Conservation (phyloP, 2,797 vertebrate genomes). For the Euthynnus affinis region DNA sequence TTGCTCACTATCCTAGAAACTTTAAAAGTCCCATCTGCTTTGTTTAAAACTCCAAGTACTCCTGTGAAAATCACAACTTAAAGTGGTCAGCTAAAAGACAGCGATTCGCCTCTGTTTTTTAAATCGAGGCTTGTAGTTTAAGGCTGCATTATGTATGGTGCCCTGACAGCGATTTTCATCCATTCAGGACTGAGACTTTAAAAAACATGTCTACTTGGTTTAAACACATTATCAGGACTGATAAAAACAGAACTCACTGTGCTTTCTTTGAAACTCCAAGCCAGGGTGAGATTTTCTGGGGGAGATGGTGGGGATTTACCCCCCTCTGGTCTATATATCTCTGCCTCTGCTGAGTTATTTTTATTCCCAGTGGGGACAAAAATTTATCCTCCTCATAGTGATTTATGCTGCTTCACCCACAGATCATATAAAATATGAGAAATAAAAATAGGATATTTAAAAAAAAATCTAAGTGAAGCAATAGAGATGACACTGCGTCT, state of each 20-base stretch:
- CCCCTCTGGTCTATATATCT: too few species aligned
- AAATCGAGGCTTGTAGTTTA: conserved; percentile 15
- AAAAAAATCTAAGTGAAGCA: too few species aligned
- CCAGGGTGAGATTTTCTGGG: too few species aligned
- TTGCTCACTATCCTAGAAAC: conserved; percentile 10
- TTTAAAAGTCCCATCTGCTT: conserved; percentile 42
- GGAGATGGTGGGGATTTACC: too few species aligned
- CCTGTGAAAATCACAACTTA: conserved; percentile 31
- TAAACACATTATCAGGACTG: conserved; percentile 6
- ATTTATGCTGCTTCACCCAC: too few species aligned
- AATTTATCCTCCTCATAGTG: too few species aligned
- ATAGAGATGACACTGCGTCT: too few species aligned
- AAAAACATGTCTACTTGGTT: conserved; percentile 3
- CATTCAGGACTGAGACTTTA: not conserved
- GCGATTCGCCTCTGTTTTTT: conserved; percentile 1
- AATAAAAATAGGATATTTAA: too few species aligned
- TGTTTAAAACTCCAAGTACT: conserved; percentile 38
- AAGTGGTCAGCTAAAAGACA: not conserved
- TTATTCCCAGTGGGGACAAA: too few species aligned
- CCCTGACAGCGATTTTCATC: conserved; percentile 13
- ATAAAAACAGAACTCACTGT: conserved; percentile 25
- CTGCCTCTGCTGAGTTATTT: too few species aligned
- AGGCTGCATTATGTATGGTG: conserved; percentile 23
- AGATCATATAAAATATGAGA: too few species aligned
- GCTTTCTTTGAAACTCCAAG: conserved; percentile 9